These are phyloP conservation scores for Bovichtus diacanthus DNA, from an alignment of 2,797 vertebrate genomes.

Conservation along the genomic window DNA sequence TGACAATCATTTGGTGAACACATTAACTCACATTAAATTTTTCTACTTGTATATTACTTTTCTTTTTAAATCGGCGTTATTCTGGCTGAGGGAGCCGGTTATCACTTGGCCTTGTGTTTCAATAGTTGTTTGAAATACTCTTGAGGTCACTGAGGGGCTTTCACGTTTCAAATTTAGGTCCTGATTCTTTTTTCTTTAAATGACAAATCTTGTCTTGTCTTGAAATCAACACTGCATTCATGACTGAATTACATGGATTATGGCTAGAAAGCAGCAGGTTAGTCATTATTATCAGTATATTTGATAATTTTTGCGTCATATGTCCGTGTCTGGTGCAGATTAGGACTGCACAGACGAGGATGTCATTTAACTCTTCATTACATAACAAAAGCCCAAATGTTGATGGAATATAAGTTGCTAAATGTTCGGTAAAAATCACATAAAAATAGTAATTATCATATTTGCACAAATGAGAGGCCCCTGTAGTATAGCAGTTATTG, in stretches of 20 bases:
- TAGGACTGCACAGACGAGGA: background rate
- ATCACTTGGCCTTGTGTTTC: slow-evolving; percentile 17
- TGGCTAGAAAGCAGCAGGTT: too few relatives aligned
- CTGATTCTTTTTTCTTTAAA: background rate
- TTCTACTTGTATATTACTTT: background rate
- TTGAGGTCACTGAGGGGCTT: background rate
- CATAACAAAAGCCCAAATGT: background rate
- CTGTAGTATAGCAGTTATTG: background rate
- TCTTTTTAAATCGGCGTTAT: background rate
- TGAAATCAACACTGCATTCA: background rate
- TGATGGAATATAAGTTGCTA: background rate
- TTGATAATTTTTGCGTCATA: background rate
- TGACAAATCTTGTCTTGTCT: background rate
- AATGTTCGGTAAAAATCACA: background rate
- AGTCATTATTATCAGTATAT: background rate
- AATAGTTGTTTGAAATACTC: background rate
- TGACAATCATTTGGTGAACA: slow-evolving; percentile 41
- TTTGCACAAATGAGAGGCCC: background rate
- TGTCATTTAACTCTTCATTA: background rate
- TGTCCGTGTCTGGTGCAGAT: background rate
- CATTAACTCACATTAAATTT: background rate
- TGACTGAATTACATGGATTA: background rate
- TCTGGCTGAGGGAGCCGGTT: background rate
- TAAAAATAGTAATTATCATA: too few relatives aligned
- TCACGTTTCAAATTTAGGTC: background rate